Evolutionary conservation across 1,140 invertebrate species (phyloP).

Genomic region (Cotesia chilonis): DNA sequence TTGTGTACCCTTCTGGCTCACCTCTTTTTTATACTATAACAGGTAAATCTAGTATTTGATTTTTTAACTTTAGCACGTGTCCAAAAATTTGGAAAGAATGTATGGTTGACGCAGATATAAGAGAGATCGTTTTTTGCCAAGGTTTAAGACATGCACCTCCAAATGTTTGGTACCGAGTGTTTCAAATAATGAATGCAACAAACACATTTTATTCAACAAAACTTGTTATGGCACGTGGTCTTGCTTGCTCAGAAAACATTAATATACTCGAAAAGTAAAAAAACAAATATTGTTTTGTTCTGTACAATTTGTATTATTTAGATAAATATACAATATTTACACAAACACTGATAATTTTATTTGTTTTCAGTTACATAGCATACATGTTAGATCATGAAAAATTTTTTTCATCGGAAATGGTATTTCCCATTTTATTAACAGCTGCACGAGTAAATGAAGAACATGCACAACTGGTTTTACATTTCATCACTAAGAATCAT

Average conservation of each 20-base stretch:
- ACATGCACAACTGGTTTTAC: conserved; percentile 16
- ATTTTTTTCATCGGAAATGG: background rate
- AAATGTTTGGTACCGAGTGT: conserved; percentile 9
- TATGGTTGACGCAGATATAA: conserved; percentile 11
- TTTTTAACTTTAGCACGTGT: conserved; percentile 6
- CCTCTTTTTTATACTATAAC: too few species aligned
- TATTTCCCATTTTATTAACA: conserved; percentile 16
- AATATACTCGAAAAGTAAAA: conserved; percentile 21
- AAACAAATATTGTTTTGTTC: conserved; percentile 9
- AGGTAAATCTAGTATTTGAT: background rate
- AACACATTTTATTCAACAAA: conserved; percentile 12
- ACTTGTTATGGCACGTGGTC: conserved; percentile 18
- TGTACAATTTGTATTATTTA: background rate
- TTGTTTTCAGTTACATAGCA: conserved; percentile 6
- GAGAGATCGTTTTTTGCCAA: conserved; percentile 28
- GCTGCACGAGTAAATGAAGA: conserved; percentile 26
- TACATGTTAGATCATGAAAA: conserved; percentile 3
- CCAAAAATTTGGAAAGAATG: conserved; percentile 15
- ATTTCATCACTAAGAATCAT: conserved; percentile 24
- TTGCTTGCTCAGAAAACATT: conserved; percentile 23
- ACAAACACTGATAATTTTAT: background rate
- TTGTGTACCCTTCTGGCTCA: too few species aligned
- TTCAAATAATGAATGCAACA: conserved; percentile 18
- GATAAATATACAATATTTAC: background rate
- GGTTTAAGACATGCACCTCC: conserved; percentile 20